These are phyloP conservation scores for Pelecanus crispus DNA, from an alignment of 2,113 vertebrate genomes.

Conservation along the genomic window DNA sequence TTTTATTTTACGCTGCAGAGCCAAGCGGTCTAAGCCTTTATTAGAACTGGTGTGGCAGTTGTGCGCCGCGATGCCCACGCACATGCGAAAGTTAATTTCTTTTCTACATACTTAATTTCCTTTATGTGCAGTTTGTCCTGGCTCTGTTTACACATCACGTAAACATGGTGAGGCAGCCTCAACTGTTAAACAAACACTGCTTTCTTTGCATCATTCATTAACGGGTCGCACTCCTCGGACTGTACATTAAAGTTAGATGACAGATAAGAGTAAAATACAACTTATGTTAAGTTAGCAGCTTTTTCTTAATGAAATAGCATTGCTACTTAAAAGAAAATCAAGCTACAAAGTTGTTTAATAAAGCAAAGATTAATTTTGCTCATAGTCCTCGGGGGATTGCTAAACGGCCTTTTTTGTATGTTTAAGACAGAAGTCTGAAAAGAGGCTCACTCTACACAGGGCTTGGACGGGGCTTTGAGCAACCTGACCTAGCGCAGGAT, in stretches of 20 bases:
- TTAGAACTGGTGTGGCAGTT: not conserved
- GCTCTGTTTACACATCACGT: not conserved
- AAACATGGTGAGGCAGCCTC: not conserved
- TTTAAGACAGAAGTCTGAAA: too few species aligned
- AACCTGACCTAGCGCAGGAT: not conserved
- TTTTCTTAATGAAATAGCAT: constrained; percentile 3
- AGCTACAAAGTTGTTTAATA: not conserved
- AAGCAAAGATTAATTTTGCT: not conserved
- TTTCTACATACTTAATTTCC: not conserved
- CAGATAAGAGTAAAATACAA: not conserved
- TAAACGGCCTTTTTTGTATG: not conserved
- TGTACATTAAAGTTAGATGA: not conserved
- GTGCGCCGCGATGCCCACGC: not conserved
- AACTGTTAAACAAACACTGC: not conserved
- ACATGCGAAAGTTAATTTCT: not conserved
- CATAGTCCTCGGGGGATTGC: not conserved
- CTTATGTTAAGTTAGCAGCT: not conserved
- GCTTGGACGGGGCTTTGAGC: not conserved
- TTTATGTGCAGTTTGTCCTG: not conserved
- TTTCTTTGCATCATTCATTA: not conserved
- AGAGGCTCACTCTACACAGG: fast-evolving
- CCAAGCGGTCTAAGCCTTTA: not conserved
- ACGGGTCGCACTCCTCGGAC: fast-evolving
- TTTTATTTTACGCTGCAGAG: not conserved
- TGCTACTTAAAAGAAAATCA: not conserved